These are phyloP conservation scores for Trichogramma dendrolimi DNA, from an alignment of 2,888 invertebrate species.

Conservation along the genomic window DNA sequence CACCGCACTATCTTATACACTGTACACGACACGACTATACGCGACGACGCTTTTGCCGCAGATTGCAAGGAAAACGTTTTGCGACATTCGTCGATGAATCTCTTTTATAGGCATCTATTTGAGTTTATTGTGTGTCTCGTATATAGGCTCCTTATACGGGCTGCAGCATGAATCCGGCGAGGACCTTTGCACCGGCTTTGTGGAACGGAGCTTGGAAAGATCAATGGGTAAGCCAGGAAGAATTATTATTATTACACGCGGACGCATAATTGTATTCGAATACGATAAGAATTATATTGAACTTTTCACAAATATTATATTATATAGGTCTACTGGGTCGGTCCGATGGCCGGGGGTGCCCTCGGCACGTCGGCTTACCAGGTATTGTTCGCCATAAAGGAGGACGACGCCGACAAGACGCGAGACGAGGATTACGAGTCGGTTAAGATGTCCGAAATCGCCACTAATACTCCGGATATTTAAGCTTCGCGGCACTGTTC, in stretches of 20 bases:
- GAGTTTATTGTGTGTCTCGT: background rate
- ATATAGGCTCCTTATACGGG: conserved; percentile 68
- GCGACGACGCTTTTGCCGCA: no score
- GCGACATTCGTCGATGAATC: no score
- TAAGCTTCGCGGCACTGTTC: background rate
- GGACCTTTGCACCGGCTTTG: conserved; percentile 68
- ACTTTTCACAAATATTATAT: background rate
- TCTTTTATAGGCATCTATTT: no score
- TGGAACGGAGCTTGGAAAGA: conserved; percentile 63
- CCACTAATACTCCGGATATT: background rate
- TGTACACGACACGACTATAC: no score
- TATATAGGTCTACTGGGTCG: conserved; percentile 21
- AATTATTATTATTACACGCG: background rate
- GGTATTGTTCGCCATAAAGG: conserved; percentile 16
- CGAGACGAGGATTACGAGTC: conserved; percentile 9
- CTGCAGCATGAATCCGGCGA: conserved; percentile 70
- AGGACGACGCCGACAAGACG: background rate
- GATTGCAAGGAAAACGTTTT: no score
- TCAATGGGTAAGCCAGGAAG: conserved; percentile 61
- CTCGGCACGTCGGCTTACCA: conserved; percentile 22
- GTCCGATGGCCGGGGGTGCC: conserved; percentile 21
- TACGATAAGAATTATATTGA: background rate
- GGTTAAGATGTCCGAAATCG: conserved; percentile 13
- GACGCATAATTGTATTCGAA: background rate
- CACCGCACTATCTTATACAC: no score